phyloP scores from a whole-genome alignment of 2,888 invertebrate genomes.

The Adelognathus sp. region DNA sequence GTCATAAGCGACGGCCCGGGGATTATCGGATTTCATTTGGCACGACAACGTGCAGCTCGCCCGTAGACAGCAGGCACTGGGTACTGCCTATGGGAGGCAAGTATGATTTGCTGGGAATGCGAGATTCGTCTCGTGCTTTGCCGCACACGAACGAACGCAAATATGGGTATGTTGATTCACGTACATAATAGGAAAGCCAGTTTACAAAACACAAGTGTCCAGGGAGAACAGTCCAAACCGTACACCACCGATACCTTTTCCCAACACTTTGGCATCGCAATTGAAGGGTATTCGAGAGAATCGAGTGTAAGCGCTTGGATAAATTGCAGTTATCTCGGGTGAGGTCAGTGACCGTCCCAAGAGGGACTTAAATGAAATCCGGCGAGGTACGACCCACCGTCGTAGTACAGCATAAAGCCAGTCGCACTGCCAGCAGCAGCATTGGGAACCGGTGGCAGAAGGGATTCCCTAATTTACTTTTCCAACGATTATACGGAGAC shows the following conservation, averaged over 20 bases:
- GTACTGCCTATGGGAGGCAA: not conserved
- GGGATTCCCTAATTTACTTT: slow-evolving; percentile 54
- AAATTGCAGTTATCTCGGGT: slow-evolving; percentile 49
- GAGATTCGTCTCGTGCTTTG: slow-evolving; percentile 35
- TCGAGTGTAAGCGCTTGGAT: slow-evolving; percentile 43
- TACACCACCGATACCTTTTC: slow-evolving; percentile 16
- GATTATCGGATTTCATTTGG: slow-evolving; percentile 55
- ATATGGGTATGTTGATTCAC: not conserved
- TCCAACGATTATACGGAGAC: slow-evolving; percentile 52
- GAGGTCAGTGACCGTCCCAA: slow-evolving; percentile 36
- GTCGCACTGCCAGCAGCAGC: slow-evolving; percentile 15
- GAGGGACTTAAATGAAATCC: slow-evolving; percentile 50
- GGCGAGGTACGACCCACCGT: slow-evolving; percentile 23
- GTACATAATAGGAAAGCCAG: not conserved
- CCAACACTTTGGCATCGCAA: slow-evolving; percentile 26
- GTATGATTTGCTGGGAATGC: slow-evolving; percentile 38
- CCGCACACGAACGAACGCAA: not conserved
- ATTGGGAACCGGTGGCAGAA: slow-evolving; percentile 11
- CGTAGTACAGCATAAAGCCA: slow-evolving; percentile 3
- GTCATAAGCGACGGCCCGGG: slow-evolving; percentile 25
- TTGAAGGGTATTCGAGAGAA: slow-evolving; percentile 51
- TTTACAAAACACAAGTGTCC: not conserved
- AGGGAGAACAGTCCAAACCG: slow-evolving; percentile 23
- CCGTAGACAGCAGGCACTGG: slow-evolving; percentile 37
- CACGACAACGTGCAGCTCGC: slow-evolving; percentile 27